These are phyloP conservation scores for Epinephelus fuscoguttatus DNA, from an alignment of 2,113 vertebrate species.

Conservation along the genomic window DNA sequence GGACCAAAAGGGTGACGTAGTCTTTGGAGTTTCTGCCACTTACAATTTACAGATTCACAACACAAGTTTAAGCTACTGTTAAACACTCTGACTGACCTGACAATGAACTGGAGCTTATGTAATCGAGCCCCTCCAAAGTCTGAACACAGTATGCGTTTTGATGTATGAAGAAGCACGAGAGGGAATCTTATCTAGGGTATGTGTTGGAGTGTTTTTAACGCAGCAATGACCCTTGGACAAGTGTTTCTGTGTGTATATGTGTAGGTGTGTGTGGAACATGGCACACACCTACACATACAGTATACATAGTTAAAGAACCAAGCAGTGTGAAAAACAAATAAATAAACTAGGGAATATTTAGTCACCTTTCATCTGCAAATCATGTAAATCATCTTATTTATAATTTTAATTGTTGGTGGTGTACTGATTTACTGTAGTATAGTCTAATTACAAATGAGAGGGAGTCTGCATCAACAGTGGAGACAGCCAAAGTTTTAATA, in stretches of 20 bases:
- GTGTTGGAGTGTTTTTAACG: constrained; percentile 15
- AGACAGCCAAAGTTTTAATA: background rate
- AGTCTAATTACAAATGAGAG: background rate
- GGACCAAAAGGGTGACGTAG: too few relatives aligned
- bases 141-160: background rate
- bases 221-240: constrained; percentile 57
- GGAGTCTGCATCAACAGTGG: background rate
- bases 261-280: background rate
- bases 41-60: too few relatives aligned
- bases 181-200: constrained; percentile 55
- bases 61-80: too few relatives aligned
- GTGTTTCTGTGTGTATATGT: constrained; percentile 2
- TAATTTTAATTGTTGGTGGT: background rate
- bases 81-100: background rate
- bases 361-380: background rate
- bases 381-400: background rate
- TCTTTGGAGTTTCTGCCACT: too few relatives aligned
- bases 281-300: background rate
- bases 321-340: background rate
- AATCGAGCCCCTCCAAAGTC: background rate
- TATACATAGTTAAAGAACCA: background rate
- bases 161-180: background rate
- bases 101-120: background rate
- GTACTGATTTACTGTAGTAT: background rate
- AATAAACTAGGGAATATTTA: background rate